Evolutionary conservation across 2,113 vertebrate species (phyloP), one percentile per base, ranked within the genome.

Genomic region (Carassius gibelio): DNA sequence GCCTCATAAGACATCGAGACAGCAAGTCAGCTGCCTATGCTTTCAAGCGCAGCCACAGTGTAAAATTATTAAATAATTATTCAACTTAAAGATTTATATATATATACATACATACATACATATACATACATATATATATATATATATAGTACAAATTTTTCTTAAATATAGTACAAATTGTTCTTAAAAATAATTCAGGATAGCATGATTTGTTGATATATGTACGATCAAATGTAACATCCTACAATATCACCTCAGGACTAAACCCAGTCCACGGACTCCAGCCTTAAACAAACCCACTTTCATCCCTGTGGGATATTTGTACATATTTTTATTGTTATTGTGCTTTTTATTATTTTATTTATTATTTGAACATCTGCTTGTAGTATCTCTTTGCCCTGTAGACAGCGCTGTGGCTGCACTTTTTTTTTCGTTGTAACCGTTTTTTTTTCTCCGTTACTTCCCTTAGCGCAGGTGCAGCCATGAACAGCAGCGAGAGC

Each of bases 401-500:
- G 57, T 45, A 80, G 57, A 80, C 36, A 59, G 77, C 6, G 5
- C 59, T 80, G 77, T 26, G 77, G 23, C 79, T 10, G 23, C 0
- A 2, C 10, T 26, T 7, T 85, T 90, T 88, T 91, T 92, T 93
- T 93, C 90, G 95, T 95, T 97, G 96, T 96, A 98, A 98, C 97
- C 96, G 96, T 26, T 84, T 77, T 81, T 71, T 85, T 38, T 38
- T 95, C 95, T 95, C 92, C 94, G 96, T 97, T 99, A 91, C 78
- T 98, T 99, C 96, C 96, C 98, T 96, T 95, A 99, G 98, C 98
- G 95, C 98, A 99, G 98, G 98, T 99, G 98, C 98, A 99, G 98
- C 98, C 97, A 95, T 99, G 98, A 99, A 98, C 96, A 98, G 97
- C 96, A 99, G 97, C 88, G 98, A 99, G 95, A 99, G 98, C 92